These are phyloP conservation scores for Heliconius cydno DNA, from an alignment of 2,888 invertebrate genomes.

Conservation along the genomic window DNA sequence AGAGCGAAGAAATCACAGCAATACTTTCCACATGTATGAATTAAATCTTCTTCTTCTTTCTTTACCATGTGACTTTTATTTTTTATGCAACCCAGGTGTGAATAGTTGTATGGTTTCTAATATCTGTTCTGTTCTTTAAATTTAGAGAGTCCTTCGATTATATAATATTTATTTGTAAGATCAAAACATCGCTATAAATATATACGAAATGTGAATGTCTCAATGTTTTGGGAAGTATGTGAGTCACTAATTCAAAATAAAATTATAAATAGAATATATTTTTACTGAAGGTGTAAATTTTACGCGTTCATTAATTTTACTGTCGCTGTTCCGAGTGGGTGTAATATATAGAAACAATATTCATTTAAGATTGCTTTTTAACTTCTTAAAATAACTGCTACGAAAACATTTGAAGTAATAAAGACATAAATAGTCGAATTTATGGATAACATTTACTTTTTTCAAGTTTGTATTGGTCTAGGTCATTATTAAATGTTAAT, in stretches of 20 bases:
- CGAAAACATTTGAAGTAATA: slow-evolving; percentile 15
- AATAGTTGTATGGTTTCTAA: background rate
- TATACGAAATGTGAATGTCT: slow-evolving; percentile 28
- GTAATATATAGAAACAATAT: slow-evolving; percentile 33
- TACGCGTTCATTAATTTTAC: slow-evolving; percentile 34
- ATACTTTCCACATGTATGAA: too few relatives aligned
- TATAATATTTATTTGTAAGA: background rate
- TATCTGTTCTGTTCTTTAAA: background rate
- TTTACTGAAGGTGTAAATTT: slow-evolving; percentile 29
- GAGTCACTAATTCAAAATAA: slow-evolving; percentile 34
- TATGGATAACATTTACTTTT: slow-evolving; percentile 12
- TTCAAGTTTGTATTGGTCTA: slow-evolving; percentile 9
- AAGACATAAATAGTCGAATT: slow-evolving; percentile 15
- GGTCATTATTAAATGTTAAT: slow-evolving; percentile 3
- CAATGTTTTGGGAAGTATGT: slow-evolving; percentile 36
- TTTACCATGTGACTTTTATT: background rate
- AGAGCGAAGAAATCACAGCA: too few relatives aligned
- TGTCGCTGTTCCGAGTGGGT: slow-evolving; percentile 26
- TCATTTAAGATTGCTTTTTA: slow-evolving; percentile 25
- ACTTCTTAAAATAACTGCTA: slow-evolving; percentile 15
- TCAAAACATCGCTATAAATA: slow-evolving; percentile 17
- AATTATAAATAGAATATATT: slow-evolving; percentile 36
- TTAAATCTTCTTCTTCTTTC: too few relatives aligned
- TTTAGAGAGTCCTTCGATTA: too few relatives aligned
- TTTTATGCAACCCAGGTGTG: background rate